Percentiles rank a stretch among this genome's conserved stretches.
These are phyloP conservation scores for Dysidea cf. avara DNA, from an alignment of 37 sponge, comb jelly and placozoan species.

Conservation along the genomic window DNA sequence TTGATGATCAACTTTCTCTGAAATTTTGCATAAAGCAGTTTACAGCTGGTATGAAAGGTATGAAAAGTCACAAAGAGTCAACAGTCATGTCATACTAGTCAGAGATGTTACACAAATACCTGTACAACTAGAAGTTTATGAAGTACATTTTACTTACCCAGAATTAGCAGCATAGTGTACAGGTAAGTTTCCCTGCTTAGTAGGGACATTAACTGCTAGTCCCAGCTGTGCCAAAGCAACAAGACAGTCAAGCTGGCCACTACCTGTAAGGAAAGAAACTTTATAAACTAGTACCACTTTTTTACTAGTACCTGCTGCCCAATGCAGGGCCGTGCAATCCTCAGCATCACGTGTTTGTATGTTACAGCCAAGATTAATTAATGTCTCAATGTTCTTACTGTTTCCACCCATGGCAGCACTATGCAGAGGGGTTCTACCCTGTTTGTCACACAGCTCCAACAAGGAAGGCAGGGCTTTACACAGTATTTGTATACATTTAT, in stretches of 20 bases:
- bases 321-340: conserved; percentile 50
- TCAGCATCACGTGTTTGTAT: conserved; percentile 36
- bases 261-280: no score
- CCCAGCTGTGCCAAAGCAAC: conserved; percentile 49
- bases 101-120: no score
- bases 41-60: no score
- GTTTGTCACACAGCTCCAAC: conserved; percentile 20
- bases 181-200: conserved; percentile 65
- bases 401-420: conserved; percentile 40
- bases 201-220: conserved; percentile 5
- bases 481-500: conserved; percentile 33
- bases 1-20: no score
- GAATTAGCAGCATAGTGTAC: conserved; percentile 68
- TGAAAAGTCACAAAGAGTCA: no score
- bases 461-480: conserved; percentile 19
- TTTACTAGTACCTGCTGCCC: conserved; percentile 56
- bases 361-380: conserved; percentile 36
- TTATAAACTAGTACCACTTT: no score
- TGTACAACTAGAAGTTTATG: no score
- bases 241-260: conserved; percentile 65
- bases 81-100: no score
- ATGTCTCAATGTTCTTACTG: conserved; percentile 25
- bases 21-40: no score
- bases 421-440: conserved; percentile 55
- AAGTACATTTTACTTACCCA: no score